Conservation (phyloP, 1,140 invertebrate species). For the Aphaenogaster ashmeadi region DNA sequence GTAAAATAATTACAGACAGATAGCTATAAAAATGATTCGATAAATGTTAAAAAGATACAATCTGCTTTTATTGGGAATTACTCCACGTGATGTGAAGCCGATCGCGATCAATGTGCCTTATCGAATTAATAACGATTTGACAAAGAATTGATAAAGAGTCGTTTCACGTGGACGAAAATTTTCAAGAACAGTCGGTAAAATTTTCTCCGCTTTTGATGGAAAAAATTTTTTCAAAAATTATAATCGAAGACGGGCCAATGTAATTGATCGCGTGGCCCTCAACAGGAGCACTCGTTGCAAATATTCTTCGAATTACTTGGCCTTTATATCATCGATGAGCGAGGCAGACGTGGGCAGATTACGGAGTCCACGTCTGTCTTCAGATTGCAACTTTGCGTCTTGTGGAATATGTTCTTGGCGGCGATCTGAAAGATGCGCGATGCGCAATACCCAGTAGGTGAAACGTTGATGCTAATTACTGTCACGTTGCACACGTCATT, state of each 20-base stretch:
- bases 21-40: too few species aligned
- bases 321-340: slow-evolving; percentile 18
- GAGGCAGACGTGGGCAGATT: slow-evolving; percentile 4
- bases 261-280: background rate
- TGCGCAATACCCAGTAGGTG: slow-evolving; percentile 28
- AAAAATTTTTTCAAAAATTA: background rate
- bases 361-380: slow-evolving; percentile 24
- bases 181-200: background rate
- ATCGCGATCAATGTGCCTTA: background rate
- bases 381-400: slow-evolving; percentile 1
- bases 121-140: background rate
- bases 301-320: slow-evolving; percentile 19
- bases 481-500: slow-evolving; percentile 38
- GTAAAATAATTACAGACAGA: background rate
- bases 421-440: slow-evolving; percentile 4
- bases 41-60: background rate
- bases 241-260: background rate
- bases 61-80: too few species aligned
- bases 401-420: slow-evolving; percentile 39
- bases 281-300: background rate
- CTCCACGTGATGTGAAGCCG: background rate
- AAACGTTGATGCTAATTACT: slow-evolving; percentile 49
- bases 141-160: background rate
- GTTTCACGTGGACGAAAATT: background rate
- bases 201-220: background rate